phyloP scores from a whole-genome alignment of 30 jellyfish, hydroid and myxozoan genomes.

The Turritopsis rubra region DNA sequence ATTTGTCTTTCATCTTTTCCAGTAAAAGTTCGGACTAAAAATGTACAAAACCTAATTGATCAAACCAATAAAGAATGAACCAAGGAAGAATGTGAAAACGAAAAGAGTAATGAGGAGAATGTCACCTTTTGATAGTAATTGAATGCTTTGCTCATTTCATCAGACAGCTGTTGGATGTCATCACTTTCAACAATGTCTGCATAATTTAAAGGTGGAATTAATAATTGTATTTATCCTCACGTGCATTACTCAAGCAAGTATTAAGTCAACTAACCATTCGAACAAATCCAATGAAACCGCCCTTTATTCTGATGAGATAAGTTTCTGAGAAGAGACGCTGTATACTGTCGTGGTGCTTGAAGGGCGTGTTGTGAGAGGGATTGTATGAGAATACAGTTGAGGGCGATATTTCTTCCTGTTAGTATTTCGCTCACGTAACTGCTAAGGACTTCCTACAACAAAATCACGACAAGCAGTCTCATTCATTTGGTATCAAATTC shows the following conservation, averaged over 20 bases:
- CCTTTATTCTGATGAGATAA: constrained; percentile 56
- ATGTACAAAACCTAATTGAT: background rate
- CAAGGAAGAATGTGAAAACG: background rate
- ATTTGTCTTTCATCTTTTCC: constrained; percentile 13
- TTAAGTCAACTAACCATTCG: constrained; percentile 31
- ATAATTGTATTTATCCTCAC: too few relatives aligned
- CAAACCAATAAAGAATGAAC: background rate
- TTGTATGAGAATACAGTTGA: constrained; percentile 60
- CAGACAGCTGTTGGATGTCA: constrained; percentile 42
- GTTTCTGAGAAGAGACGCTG: constrained; percentile 35
- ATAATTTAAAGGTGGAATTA: too few relatives aligned
- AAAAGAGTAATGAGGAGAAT: background rate
- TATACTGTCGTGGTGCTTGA: constrained; percentile 49
- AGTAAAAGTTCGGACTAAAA: constrained; percentile 53
- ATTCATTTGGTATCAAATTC: background rate
- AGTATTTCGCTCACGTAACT: constrained; percentile 54
- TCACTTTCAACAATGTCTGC: constrained; percentile 62
- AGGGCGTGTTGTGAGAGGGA: constrained; percentile 44
- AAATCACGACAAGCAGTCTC: background rate
- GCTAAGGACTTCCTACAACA: constrained; percentile 51
- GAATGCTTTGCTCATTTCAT: constrained; percentile 54
- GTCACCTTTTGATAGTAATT: constrained; percentile 60
- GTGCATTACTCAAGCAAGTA: background rate
- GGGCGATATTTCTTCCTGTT: constrained; percentile 45
- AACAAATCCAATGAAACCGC: constrained; percentile 67